phyloP scores from a whole-genome alignment of 2,797 vertebrate species.

The Somateria mollissima region DNA sequence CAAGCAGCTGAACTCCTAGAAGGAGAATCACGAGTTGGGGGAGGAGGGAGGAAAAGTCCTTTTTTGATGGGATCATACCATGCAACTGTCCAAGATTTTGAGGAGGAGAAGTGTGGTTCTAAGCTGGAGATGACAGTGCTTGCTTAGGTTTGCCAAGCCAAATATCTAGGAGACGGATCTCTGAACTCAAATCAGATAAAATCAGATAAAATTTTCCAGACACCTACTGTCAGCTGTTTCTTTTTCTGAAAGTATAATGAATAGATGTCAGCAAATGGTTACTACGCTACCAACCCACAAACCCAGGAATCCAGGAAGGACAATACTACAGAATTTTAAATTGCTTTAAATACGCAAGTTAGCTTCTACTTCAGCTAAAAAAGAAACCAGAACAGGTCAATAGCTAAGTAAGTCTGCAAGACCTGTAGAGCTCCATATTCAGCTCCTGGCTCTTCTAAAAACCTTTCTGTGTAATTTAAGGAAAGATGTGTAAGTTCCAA shows the following conservation, averaged over 20 bases:
- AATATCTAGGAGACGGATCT: neutral
- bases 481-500: neutral
- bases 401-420: neutral
- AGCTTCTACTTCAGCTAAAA: neutral
- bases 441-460: neutral
- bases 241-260: neutral
- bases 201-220: constrained; percentile 17
- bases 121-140: neutral
- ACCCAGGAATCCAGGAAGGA: neutral
- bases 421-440: neutral
- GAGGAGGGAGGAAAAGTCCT: neutral
- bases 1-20: constrained; percentile 44
- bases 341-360: neutral
- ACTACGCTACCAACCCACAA: neutral
- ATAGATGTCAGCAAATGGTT: neutral
- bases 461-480: neutral
- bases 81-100: constrained; percentile 1
- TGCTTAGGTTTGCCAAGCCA: constrained; percentile 9
- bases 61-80: neutral
- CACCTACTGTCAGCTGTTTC: constrained; percentile 16
- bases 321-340: neutral
- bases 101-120: neutral
- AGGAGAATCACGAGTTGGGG: neutral
- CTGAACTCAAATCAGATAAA: constrained; percentile 23
- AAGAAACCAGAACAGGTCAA: neutral